These are phyloP conservation scores for Paratilapia polleni DNA, from an alignment of 2,113 vertebrate genomes.

Conservation along the genomic window DNA sequence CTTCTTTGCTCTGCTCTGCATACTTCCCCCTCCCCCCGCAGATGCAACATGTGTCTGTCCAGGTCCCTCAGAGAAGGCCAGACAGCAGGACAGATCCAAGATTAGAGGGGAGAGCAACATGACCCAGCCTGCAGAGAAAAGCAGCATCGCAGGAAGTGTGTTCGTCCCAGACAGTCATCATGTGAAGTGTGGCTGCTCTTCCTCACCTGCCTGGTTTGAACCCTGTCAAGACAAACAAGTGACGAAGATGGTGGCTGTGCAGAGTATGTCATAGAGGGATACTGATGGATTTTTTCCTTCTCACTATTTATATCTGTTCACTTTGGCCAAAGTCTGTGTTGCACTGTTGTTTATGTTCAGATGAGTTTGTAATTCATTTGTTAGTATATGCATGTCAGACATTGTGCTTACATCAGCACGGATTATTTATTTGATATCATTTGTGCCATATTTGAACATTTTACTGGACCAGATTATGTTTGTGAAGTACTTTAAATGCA, in stretches of 20 bases:
- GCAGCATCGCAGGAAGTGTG: neutral
- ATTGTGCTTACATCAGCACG: conserved; percentile 3
- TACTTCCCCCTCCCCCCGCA: conserved; percentile 3
- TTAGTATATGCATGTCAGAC: conserved; percentile 24
- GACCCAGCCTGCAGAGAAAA: conserved; percentile 16
- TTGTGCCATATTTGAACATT: conserved; percentile 45
- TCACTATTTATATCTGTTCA: conserved; percentile 19
- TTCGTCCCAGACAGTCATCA: neutral
- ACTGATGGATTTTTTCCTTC: neutral
- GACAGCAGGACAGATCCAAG: conserved; percentile 28
- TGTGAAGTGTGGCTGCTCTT: conserved; percentile 11
- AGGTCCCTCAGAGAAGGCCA: conserved; percentile 42
- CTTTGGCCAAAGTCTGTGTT: neutral
- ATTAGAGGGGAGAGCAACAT: neutral
- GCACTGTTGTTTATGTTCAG: conserved; percentile 6
- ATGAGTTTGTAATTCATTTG: neutral
- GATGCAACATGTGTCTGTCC: conserved; percentile 42
- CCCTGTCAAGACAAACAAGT: conserved; percentile 3
- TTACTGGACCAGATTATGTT: conserved; percentile 12
- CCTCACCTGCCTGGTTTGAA: conserved; percentile 27
- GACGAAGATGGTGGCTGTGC: conserved; percentile 1
- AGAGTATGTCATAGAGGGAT: neutral
- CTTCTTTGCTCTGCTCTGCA: conserved; percentile 23
- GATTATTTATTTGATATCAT: conserved; percentile 51
- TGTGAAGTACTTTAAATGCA: neutral